phyloP scores from a whole-genome alignment of 2,888 invertebrate genomes.

The Ophion ventricosus region DNA sequence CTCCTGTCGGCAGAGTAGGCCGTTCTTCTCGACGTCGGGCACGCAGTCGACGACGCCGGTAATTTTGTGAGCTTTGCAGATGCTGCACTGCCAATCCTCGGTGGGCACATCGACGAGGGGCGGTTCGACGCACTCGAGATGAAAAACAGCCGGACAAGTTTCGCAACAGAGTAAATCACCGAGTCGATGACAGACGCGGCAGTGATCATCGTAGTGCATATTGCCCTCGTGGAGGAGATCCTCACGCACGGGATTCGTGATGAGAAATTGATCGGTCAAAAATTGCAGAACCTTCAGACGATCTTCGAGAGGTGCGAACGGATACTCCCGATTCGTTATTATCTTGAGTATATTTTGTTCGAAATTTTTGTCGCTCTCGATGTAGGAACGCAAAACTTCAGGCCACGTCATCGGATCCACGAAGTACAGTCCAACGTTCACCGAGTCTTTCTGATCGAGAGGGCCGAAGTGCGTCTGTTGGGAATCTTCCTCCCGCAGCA shows the following conservation, averaged over 20 bases:
- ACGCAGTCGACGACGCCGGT: conserved; percentile 97
- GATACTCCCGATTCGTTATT: conserved; percentile 92
- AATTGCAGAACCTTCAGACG: conserved; percentile 93
- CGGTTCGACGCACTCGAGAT: conserved; percentile 98
- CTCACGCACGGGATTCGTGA: conserved; percentile 96
- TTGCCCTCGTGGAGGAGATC: conserved; percentile 97
- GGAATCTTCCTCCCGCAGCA: conserved; percentile 96
- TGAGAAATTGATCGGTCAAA: conserved; percentile 96
- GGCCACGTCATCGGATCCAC: conserved; percentile 99
- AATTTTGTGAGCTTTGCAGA: conserved; percentile 96
- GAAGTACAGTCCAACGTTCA: conserved; percentile 96
- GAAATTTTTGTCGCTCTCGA: conserved; percentile 94
- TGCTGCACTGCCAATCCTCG: conserved; percentile 98
- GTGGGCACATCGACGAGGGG: conserved; percentile 96
- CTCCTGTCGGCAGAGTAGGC: conserved; percentile 95
- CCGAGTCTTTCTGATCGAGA: conserved; percentile 97
- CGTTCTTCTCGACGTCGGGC: conserved; percentile 95
- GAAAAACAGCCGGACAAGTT: conserved; percentile 99
- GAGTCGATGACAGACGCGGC: conserved; percentile 94
- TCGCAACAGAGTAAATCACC: conserved; percentile 99
- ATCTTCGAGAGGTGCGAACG: conserved; percentile 92
- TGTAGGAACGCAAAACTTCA: conserved; percentile 94
- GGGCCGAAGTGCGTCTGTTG: conserved; percentile 98
- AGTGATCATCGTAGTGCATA: conserved; percentile 96
- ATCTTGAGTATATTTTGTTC: conserved; percentile 89